Evolutionary conservation across 2,797 vertebrate genomes (phyloP), one percentile per base, ranked within the genome.

Genomic region (Sciurus vulgaris): DNA sequence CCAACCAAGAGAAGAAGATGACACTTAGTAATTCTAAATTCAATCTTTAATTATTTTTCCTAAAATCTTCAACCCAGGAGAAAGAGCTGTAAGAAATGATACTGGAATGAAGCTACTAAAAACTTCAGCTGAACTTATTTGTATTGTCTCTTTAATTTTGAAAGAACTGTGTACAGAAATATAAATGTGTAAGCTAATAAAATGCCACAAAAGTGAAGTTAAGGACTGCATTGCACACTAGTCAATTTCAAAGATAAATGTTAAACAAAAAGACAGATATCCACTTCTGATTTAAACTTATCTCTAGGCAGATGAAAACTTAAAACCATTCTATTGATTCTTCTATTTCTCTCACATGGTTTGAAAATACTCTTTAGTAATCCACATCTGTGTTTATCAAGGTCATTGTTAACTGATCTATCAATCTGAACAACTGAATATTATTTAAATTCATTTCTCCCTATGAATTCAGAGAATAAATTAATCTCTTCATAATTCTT

Each of bases 351-450:
- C 38, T 59, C 11, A n/a, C 38, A 30, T 13, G 22, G 12, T 85
- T 94, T 96, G 61, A 92, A 96, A 90, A 85, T 93, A 92, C 35
- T 92, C 63, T 91, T 77, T 76, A 89, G 56, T 83, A 95, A 95
- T 81, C 51, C 69, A 70, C 59, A 44, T 85, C n/a, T 72, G 30
- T 83, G 18, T 92, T 95, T 93, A 92, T 77, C 51, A 96, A 69
- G 49, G 33, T 73, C 77, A 65, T 13, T 85, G 59, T 90, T 94
- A 92, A 95, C 13, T 92, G 9, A 61, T 87, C 67, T 56, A 59
- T 51, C 47, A 91, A 77, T 77, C 91, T 74, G 72, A 86, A 49
- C 59, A 89, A 88, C 28, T 59, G 33, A 93, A 87, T 51, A 95
- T 70, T 89, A 86, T 49, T 96, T 87, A 91, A 94, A 89, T 79